Base-by-base conservation (phyloP, 1,140 invertebrate genomes). In the Magallana gigas region DNA sequence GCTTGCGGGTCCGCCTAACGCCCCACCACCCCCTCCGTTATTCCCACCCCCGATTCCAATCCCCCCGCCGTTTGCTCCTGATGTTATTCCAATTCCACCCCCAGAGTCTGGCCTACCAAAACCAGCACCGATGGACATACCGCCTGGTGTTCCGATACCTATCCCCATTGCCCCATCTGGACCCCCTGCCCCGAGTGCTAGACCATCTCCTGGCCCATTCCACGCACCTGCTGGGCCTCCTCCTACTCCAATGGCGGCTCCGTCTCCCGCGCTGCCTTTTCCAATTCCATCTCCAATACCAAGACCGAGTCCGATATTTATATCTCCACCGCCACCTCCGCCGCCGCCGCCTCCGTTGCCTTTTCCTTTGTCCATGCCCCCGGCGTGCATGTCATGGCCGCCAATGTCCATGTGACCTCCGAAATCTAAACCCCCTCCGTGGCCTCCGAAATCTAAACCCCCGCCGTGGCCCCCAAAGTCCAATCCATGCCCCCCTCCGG, bases 71-170 rank as follows among this genome's bases (percentile, higher is more conserved):
- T 83, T 16, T 12, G 36, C 18, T 9, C 81, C 81, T n/a, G 81
- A 83, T 3, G 81, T 83, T 7, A 83, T 83, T 83, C 81, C 81
- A 57, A 83, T 57, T n/a, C 81, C 81, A 23, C 81, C 81, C 14
- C 81, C 81, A 23, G 56, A 57, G 18, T 83, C 56, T 6, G 56
- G 48, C 18, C 18, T 83, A 14, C 81, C 81, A 16, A 83, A 83
- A 8, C 81, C 81, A 57, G 81, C 81, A 11, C 81, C 81, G 14
- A 83, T 83, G 4, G 56, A 57, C 81, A 58, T 23, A 18, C 81
- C 81, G 1, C 57, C 81, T 0, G 81, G 81, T 7, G 56, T 58
- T 14, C 81, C 81, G 18, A 83, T 83, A 14, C 81, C 81, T 14
- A 83, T 57, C 7, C 81, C 81, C 57, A 83, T 18, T 57, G 81